Evolutionary conservation across 2,797 vertebrate genomes (phyloP).

Genomic region (Enteromius anoplus): DNA sequence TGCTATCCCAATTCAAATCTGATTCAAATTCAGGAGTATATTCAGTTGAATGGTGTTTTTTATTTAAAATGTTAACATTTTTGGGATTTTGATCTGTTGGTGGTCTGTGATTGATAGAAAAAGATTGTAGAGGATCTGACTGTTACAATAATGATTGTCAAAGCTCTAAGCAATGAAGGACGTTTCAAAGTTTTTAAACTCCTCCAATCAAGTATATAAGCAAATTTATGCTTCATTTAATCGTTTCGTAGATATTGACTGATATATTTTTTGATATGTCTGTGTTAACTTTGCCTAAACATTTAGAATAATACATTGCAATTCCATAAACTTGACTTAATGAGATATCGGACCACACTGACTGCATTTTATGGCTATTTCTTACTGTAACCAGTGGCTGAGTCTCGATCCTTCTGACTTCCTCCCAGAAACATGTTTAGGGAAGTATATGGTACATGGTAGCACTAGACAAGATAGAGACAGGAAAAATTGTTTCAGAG

Average conservation of each 20-base stretch:
- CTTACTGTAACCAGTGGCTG: conserved; percentile 76
- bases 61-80: not conserved
- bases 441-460: conserved; percentile 73
- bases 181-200: not conserved
- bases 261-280: not conserved
- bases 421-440: conserved; percentile 78
- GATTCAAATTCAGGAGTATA: not conserved
- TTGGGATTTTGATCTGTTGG: not conserved
- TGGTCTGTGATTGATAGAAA: not conserved
- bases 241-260: not conserved
- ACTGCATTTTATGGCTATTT: not conserved
- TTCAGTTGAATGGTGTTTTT: not conserved
- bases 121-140: not conserved
- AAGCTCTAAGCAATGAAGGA: not conserved
- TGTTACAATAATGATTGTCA: not conserved
- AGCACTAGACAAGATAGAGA: conserved; percentile 64
- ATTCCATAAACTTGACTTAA: not conserved
- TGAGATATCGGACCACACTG: not conserved
- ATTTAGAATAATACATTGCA: not conserved
- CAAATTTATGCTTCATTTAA: not conserved
- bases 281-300: not conserved
- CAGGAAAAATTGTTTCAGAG: not conserved
- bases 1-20: not conserved
- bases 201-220: not conserved
- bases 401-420: conserved; percentile 70